Evolutionary conservation across 1,140 invertebrate species (phyloP).

Genomic region (Solenopsis fugax): DNA sequence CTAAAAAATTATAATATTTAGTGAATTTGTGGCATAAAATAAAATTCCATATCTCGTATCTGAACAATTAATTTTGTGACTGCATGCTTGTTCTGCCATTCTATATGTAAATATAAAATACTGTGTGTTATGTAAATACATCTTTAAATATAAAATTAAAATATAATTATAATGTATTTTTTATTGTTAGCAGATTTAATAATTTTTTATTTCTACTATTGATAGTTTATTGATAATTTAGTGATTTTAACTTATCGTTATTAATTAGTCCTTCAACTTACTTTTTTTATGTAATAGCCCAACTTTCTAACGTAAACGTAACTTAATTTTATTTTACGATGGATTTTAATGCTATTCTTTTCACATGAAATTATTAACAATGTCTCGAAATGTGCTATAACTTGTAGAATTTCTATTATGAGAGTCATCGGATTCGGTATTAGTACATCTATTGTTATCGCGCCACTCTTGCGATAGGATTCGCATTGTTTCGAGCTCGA

Average conservation of each 20-base stretch:
- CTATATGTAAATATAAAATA: neutral
- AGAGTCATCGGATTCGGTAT: slow-evolving; percentile 26
- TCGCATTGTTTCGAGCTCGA: slow-evolving; percentile 43
- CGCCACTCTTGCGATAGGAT: neutral
- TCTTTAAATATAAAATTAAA: neutral
- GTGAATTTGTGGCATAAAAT: too few relatives aligned
- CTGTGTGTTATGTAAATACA: neutral
- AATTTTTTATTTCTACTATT: neutral
- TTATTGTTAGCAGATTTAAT: neutral
- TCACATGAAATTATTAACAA: neutral
- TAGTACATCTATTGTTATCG: neutral
- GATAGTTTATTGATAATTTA: neutral
- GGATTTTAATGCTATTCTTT: neutral
- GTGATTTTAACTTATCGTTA: neutral
- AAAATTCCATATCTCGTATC: too few relatives aligned
- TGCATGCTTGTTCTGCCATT: too few relatives aligned
- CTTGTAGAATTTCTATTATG: neutral
- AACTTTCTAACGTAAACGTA: neutral
- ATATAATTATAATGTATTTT: neutral
- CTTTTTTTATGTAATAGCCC: neutral
- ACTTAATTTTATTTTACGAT: neutral
- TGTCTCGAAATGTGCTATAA: neutral
- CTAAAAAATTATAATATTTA: too few relatives aligned
- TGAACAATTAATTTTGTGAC: too few relatives aligned
- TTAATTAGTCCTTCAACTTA: neutral